Base-by-base conservation (phyloP, 1,140 invertebrate genomes). In the Amyelois transitella region DNA sequence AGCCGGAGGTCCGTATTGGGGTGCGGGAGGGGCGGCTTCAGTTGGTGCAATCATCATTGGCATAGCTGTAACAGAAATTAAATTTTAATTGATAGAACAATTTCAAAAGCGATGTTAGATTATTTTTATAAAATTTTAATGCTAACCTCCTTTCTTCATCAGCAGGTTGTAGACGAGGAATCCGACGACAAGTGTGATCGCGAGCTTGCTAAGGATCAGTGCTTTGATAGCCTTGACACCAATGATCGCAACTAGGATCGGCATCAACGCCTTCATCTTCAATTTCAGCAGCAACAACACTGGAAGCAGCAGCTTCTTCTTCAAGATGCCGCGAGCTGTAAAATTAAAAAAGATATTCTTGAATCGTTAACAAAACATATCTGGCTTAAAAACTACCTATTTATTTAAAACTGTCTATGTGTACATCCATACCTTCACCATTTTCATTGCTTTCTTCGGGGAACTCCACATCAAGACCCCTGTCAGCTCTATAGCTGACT, bases 141-240 rank as follows among this genome's bases (percentile, higher is more conserved):
- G 50, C n/a, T 5, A 53, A 86, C 83, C 83, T 86, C 90, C 81
- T 84, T 91, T 91, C 83, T 95, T 95, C 85, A 94, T 93, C 43
- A 94, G 87, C 58, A 95, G 86, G 62, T 95, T 94, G 71, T 94
- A 90, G 49, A 94, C 91, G 17, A 96, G 89, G 89, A 96, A 96
- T 55, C 93, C 94, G 43, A 95, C 88, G 25, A 96, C 94, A 48
- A 95, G 81, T 2, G 93, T 85, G 65, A 96, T 92, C 51, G 94
- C 94, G 43, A 96, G 88, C 81, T 96, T 96, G 62, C 94, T 95
- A 60, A 96, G 90, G 25, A 96, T 91, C 14, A 96, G 85, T 65
- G 95, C 95, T 84, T 96, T 96, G 58, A 94, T 86, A 8, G 95
- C 93, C 82, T 96, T 96, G 48, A 96, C 80, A 55, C 94, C 93